A percentile compares a stretch with the other conserved stretches of the same genome.
phyloP scores from a whole-genome alignment of 1,140 invertebrate species.

The Leptopilina clavipes region DNA sequence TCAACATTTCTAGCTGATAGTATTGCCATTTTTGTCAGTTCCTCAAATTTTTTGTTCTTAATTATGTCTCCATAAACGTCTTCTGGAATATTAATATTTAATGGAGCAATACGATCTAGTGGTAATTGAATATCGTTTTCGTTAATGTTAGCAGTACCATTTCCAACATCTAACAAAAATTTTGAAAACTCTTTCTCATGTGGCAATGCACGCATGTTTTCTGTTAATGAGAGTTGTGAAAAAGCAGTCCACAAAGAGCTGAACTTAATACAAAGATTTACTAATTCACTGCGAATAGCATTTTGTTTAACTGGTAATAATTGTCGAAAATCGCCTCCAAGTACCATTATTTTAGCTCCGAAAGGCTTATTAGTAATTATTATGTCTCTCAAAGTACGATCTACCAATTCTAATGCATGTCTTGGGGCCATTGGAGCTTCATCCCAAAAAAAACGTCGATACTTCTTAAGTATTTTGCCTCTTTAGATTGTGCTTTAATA shows the following conservation, averaged over 20 bases:
- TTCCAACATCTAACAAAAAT: conserved; percentile 39
- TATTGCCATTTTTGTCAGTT: background rate
- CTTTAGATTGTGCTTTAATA: conserved; percentile 58
- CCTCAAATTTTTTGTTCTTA: conserved; percentile 13
- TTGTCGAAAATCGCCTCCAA: conserved; percentile 56
- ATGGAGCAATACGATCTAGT: conserved; percentile 19
- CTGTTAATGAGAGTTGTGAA: conserved; percentile 36
- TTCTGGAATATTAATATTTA: background rate
- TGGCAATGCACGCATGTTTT: conserved; percentile 39
- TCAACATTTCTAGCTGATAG: conserved; percentile 35
- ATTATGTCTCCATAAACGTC: conserved; percentile 20
- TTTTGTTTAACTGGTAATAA: conserved; percentile 50
- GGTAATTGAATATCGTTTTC: conserved; percentile 45
- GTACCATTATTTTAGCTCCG: conserved; percentile 53
- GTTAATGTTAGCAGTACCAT: conserved; percentile 42
- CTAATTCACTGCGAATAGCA: conserved; percentile 49
- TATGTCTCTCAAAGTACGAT: conserved; percentile 46
- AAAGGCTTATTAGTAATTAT: conserved; percentile 42
- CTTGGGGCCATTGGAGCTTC: conserved; percentile 55
- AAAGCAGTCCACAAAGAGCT: conserved; percentile 44
- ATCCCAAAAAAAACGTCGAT: conserved; percentile 24
- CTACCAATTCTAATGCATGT: conserved; percentile 48
- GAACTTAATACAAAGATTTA: conserved; percentile 45
- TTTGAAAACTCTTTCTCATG: conserved; percentile 41
- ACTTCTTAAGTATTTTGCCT: background rate